Evolutionary conservation across 2,797 vertebrate genomes (phyloP), one percentile per base, ranked within the genome.

Genomic region (Anolis apletophallus): DNA sequence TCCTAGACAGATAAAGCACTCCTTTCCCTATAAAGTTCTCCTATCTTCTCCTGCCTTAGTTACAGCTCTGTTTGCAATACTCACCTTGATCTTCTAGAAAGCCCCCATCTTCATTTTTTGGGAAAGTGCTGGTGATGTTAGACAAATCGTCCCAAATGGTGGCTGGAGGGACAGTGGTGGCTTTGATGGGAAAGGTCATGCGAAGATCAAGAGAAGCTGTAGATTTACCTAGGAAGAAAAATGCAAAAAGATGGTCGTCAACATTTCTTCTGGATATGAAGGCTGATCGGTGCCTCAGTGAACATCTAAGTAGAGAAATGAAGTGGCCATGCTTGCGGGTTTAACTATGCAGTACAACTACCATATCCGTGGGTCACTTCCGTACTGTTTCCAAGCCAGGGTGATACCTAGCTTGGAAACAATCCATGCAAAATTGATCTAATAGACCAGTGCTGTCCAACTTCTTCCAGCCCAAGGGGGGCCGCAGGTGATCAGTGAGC

Each of bases 171-270:
- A 72, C 83, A 64, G 82, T 1, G 7, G 89, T 40, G 82, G 90
- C 2, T 2, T 85, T 79, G 67, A 10, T 88, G 74, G 88, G 75
- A 71, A 88, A 0, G 0, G 84, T 46, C 46, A 46, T 75, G 79
- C 64, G 1, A 0, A 3, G 83, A 80, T 85, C 91, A 67, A 91
- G 79, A 32, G 90, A 87, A 5, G 54, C 40, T 0, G 83, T 86
- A 16, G 86, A 90, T 91, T 94, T 93, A 82, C 85, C 95, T 96
- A 88, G 36, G 46, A 74, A 86, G 81, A 73, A n/a, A 26, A 64
- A 90, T 85, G 78, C 85, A 90, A 89, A 57, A 23, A 13, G 4
- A 3, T 10, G 17, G 29, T n/a, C 69, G 32, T 21, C n/a, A 52
- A 1, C 5, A n/a, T 77, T 68, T 36, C 50, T 29, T 46, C 46